Percentiles rank a stretch among this genome's conserved stretches.
phyloP scores from a whole-genome alignment of 2,113 vertebrate genomes.

The Chloroceryle aenea region DNA sequence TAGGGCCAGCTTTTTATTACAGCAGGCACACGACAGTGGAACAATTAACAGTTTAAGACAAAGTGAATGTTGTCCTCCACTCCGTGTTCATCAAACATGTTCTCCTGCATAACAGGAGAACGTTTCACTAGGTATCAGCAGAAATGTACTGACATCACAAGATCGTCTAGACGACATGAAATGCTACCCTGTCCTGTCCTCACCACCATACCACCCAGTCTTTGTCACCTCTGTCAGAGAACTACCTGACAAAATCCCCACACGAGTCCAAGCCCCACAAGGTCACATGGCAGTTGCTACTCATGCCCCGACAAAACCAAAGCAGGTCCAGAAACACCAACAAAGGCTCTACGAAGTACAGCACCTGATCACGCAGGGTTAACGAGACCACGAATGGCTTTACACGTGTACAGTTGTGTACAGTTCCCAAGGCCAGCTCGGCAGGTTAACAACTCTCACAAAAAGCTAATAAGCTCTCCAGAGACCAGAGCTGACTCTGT shows the following conservation, averaged over 20 bases:
- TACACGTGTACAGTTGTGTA: background rate
- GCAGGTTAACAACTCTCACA: background rate
- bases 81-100: background rate
- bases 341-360: background rate
- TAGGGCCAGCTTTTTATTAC: background rate
- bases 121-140: background rate
- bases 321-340: background rate
- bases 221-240: background rate
- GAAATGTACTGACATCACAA: background rate
- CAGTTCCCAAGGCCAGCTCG: background rate
- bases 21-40: background rate
- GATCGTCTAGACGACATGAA: background rate
- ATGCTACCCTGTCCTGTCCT: background rate
- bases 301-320: background rate
- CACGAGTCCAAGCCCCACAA: background rate
- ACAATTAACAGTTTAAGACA: background rate
- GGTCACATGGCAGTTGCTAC: background rate
- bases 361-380: background rate
- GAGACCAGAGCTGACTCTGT: background rate
- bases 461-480: conserved; percentile 19
- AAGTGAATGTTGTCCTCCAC: background rate
- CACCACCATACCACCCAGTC: background rate
- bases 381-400: background rate
- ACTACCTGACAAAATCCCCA: background rate
- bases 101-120: background rate